Conservation (phyloP, 53 echinoderm and acorn worm species). For the Astropecten irregularis region DNA sequence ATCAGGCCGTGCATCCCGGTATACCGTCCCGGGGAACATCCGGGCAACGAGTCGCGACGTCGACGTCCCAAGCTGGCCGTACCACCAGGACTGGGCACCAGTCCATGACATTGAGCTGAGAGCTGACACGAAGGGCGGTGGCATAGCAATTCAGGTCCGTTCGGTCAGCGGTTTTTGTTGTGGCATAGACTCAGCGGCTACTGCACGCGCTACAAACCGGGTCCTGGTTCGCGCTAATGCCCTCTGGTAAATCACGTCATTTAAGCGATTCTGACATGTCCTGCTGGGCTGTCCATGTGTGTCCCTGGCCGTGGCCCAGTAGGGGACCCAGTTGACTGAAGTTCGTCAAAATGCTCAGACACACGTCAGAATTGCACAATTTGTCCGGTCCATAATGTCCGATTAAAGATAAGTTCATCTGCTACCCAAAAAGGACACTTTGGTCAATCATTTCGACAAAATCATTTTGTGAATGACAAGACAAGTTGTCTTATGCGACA, state of each 20-base stretch:
- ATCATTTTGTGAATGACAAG: too few relatives aligned
- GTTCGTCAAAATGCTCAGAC: constrained; percentile 44
- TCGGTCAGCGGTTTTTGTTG: too few relatives aligned
- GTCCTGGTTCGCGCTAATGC: constrained; percentile 33
- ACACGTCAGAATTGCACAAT: not conserved
- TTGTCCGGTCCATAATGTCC: too few relatives aligned
- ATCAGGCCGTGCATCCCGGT: constrained; percentile 5
- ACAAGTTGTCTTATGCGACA: too few relatives aligned
- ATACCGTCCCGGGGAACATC: constrained; percentile 58
- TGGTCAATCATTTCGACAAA: too few relatives aligned
- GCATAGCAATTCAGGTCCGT: too few relatives aligned
- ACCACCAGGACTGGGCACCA: too few relatives aligned
- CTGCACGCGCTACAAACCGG: too few relatives aligned
- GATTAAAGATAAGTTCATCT: too few relatives aligned
- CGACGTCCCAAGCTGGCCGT: constrained; percentile 30
- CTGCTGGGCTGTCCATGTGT: constrained; percentile 38
- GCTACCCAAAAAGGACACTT: too few relatives aligned
- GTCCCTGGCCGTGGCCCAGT: constrained; percentile 28
- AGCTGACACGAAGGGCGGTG: too few relatives aligned
- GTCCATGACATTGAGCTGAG: too few relatives aligned
- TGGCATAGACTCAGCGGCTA: constrained; percentile 25
- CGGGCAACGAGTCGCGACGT: constrained; percentile 40
- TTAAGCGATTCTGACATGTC: constrained; percentile 26
- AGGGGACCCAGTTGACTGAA: constrained; percentile 18
- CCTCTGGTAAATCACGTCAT: constrained; percentile 12